phyloP scores from a whole-genome alignment of 2,113 vertebrate species.

The Carassius carassius region DNA sequence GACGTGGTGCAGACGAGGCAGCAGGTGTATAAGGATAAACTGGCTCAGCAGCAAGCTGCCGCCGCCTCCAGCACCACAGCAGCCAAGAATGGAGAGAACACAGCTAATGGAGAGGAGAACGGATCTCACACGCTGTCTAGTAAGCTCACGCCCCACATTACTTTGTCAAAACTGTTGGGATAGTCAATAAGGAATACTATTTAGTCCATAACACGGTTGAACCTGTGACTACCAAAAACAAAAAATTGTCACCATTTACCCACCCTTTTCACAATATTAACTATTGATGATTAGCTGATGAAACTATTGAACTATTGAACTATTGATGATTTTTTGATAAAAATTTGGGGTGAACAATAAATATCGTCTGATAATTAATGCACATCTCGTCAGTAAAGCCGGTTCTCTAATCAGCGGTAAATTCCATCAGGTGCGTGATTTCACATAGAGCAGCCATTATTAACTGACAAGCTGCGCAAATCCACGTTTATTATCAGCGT shows the following conservation, averaged over 20 bases:
- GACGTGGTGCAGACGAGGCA: slow-evolving; percentile 96
- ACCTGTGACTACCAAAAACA: neutral
- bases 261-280: too few species aligned
- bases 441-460: too few species aligned
- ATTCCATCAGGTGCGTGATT: too few species aligned
- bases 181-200: neutral
- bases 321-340: too few species aligned
- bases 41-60: slow-evolving; percentile 92
- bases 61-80: slow-evolving; percentile 76
- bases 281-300: too few species aligned
- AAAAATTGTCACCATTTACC: neutral
- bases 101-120: slow-evolving; percentile 95
- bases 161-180: neutral
- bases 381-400: too few species aligned
- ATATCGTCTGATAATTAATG: too few species aligned
- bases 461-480: too few species aligned
- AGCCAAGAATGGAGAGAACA: slow-evolving; percentile 94
- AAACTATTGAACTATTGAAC: too few species aligned
- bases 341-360: too few species aligned
- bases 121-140: slow-evolving; percentile 92
- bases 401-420: too few species aligned
- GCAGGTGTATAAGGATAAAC: slow-evolving; percentile 95
- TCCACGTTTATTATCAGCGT: too few species aligned
- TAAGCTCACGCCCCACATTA: slow-evolving; percentile 69
- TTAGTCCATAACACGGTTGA: neutral